These are phyloP conservation scores for Typhlichthys subterraneus DNA, from an alignment of 2,797 vertebrate genomes.

Conservation along the genomic window DNA sequence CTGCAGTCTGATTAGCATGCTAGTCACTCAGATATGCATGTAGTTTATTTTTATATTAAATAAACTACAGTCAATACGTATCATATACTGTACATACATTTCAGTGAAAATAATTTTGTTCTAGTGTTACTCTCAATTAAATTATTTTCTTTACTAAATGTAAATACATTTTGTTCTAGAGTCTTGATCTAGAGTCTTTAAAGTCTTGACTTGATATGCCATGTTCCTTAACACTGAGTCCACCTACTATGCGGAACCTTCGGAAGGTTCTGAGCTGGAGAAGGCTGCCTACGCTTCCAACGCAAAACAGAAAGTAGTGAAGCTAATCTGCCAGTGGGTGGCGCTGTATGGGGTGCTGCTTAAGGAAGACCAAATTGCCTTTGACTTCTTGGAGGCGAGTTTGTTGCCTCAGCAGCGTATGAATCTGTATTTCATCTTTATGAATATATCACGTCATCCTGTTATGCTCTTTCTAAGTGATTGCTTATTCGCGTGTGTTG, in stretches of 20 bases:
- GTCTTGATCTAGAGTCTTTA: neutral
- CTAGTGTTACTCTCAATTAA: no score
- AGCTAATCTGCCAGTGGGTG: slow-evolving; percentile 89
- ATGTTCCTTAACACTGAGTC: slow-evolving; percentile 75
- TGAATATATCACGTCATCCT: neutral
- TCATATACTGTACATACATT: no score
- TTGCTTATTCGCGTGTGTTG: slow-evolving; percentile 1
- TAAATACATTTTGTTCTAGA: neutral
- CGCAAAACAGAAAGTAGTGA: slow-evolving; percentile 88
- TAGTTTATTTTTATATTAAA: neutral
- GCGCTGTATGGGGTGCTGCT: slow-evolving; percentile 83
- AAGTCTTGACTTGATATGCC: neutral
- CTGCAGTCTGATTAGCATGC: neutral
- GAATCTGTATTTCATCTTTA: neutral
- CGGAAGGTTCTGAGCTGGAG: slow-evolving; percentile 88
- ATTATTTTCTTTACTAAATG: no score
- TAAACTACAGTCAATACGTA: neutral
- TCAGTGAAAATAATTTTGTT: no score
- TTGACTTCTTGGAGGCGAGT: slow-evolving; percentile 86
- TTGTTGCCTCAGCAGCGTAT: neutral
- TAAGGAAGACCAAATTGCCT: slow-evolving; percentile 81
- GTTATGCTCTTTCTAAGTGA: neutral
- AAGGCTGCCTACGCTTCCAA: slow-evolving; percentile 82
- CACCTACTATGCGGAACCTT: slow-evolving; percentile 86
- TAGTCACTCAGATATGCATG: neutral